These are phyloP conservation scores for Agrypnus murinus DNA, from an alignment of 2,888 invertebrate genomes.

Conservation along the genomic window DNA sequence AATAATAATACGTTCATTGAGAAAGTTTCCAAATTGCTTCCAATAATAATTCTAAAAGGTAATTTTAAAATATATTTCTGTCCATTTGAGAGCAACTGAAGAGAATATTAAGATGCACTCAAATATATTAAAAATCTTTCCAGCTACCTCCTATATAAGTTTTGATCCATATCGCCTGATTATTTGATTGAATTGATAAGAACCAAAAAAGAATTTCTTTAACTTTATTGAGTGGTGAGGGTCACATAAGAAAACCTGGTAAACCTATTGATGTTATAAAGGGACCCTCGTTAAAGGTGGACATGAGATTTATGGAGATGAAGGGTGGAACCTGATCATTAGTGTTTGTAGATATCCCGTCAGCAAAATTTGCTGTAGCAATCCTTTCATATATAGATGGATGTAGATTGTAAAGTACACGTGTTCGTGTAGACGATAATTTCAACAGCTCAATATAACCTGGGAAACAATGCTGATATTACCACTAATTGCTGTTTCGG, in stretches of 20 bases:
- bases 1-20: too few relatives aligned
- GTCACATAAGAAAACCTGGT: not conserved
- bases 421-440: not conserved
- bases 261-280: not conserved
- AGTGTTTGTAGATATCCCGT: not conserved
- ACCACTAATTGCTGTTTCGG: slow-evolving; percentile 3
- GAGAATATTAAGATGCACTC: not conserved
- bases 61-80: too few relatives aligned
- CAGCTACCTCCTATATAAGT: not conserved
- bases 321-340: not conserved
- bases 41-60: too few relatives aligned
- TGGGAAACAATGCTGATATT: not conserved
- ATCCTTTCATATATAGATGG: too few relatives aligned
- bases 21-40: too few relatives aligned
- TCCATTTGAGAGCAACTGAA: too few relatives aligned
- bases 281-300: slow-evolving; percentile 1
- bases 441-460: slow-evolving; percentile 1
- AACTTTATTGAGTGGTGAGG: not conserved
- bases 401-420: not conserved
- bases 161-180: not conserved
- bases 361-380: not conserved
- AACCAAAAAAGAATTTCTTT: not conserved
- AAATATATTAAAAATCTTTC: not conserved
- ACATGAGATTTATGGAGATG: not conserved
- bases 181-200: not conserved